Evolutionary conservation across 2,797 vertebrate species (phyloP), one percentile per base, ranked within the genome.

Genomic region (Silurus lanzhouensis): DNA sequence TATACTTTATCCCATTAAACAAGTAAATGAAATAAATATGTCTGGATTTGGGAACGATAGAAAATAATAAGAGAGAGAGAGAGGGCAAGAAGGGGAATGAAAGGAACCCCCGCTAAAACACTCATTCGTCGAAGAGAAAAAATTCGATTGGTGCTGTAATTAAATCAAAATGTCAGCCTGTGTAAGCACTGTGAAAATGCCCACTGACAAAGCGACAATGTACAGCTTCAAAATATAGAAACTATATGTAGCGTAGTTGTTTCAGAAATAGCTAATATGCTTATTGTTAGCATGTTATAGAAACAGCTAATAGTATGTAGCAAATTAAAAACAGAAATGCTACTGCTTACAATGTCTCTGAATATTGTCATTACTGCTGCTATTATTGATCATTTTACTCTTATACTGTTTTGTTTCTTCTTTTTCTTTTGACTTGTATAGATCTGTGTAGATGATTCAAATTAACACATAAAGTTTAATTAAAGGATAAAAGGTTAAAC

Each of bases 261-360:
- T 81, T 82, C 6, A 87, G 61, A 87, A 87, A 86, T 48, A 44
- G 80, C 77, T 60, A 71, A 52, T 52, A 52, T 52, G 10, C 10
- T 52, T 0, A 52, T 52, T 52, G 48, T 10, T 52, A 52, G 48
- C 48, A 52, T 52, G 48, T 52, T 52, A 2, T 10, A 10, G 48
- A 52, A 9, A 52, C 48, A 52, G 52, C 81, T 77, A 81, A 82
- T 83, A 71, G 78, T 66, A 38, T 81, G 72, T 5, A 58, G 25
- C 60, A n/a, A 79, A 86, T 67, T 46, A 88, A 70, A 38, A 58
- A 70, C 74, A 78, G 60, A 66, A 14, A 15, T 86, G 77, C 57
- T 31, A 17, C 83, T 80, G 27, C 58, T 67, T 76, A 83, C 58
- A 46, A 83, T 14, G 44, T 58, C 79, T n/a, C 48, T 85, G 44